A percentile compares a stretch with the other conserved stretches of the same genome.
These are phyloP conservation scores for Apodemia mormo DNA, from an alignment of 2,888 invertebrate genomes.

Conservation along the genomic window DNA sequence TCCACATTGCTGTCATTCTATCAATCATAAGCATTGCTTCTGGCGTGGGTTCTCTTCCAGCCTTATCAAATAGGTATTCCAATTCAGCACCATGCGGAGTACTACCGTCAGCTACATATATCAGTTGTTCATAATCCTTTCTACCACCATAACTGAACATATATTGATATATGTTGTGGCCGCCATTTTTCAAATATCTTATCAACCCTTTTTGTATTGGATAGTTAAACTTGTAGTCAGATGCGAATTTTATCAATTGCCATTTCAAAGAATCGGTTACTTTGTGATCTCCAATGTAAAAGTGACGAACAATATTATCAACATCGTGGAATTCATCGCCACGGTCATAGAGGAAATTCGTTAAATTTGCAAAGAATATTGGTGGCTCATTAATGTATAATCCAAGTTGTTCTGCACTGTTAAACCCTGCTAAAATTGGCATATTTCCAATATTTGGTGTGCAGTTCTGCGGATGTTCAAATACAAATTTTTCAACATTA, in stretches of 20 bases:
- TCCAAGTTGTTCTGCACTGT: slow-evolving; percentile 46
- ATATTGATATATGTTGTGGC: slow-evolving; percentile 40
- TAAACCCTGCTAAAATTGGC: slow-evolving; percentile 52
- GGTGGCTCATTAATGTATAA: neutral
- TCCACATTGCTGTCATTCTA: slow-evolving; percentile 44
- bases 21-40: slow-evolving; percentile 48
- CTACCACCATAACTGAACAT: slow-evolving; percentile 42
- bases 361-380: slow-evolving; percentile 16
- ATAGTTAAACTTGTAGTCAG: slow-evolving; percentile 42
- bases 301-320: slow-evolving; percentile 42
- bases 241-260: slow-evolving; percentile 29
- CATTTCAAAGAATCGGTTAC: slow-evolving; percentile 34
- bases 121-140: slow-evolving; percentile 23
- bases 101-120: neutral
- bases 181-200: slow-evolving; percentile 38
- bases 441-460: slow-evolving; percentile 45
- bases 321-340: slow-evolving; percentile 38
- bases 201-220: slow-evolving; percentile 37
- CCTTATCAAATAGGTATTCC: slow-evolving; percentile 13
- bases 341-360: slow-evolving; percentile 27
- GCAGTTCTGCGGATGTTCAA: slow-evolving; percentile 44
- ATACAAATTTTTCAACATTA: slow-evolving; percentile 46
- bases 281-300: slow-evolving; percentile 50
- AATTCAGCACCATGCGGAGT: slow-evolving; percentile 22
- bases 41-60: slow-evolving; percentile 30